Evolutionary conservation across 2,113 vertebrate genomes (phyloP).

Genomic region (Vanacampus margaritifer): DNA sequence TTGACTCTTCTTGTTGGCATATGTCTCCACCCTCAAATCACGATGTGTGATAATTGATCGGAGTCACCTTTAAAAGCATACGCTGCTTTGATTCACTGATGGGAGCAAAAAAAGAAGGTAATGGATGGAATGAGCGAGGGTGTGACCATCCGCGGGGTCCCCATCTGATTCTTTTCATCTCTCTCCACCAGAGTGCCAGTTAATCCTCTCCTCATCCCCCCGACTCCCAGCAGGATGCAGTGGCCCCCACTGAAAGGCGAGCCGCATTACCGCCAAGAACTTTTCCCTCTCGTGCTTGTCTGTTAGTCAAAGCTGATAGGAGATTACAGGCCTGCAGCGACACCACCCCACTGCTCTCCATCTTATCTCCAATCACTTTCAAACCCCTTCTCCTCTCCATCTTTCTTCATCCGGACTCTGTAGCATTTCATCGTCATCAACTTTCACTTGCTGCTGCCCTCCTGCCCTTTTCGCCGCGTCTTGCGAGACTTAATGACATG

Average conservation of each 20-base stretch:
- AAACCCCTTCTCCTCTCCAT: slow-evolving; percentile 26
- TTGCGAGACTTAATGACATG: slow-evolving; percentile 45
- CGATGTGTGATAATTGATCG: neutral
- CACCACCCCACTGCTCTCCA: slow-evolving; percentile 42
- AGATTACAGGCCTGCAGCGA: slow-evolving; percentile 63
- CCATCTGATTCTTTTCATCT: slow-evolving; percentile 60
- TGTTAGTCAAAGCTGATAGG: slow-evolving; percentile 71
- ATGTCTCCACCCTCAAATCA: neutral
- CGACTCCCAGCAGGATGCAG: slow-evolving; percentile 62
- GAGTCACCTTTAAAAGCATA: slow-evolving; percentile 14
- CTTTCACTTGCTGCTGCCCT: slow-evolving; percentile 31
- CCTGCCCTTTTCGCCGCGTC: slow-evolving; percentile 30
- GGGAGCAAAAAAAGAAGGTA: neutral
- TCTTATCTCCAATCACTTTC: slow-evolving; percentile 60
- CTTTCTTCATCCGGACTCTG: slow-evolving; percentile 52
- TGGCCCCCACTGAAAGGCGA: slow-evolving; percentile 53
- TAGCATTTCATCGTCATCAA: slow-evolving; percentile 58
- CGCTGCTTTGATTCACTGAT: slow-evolving; percentile 16
- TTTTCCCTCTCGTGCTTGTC: slow-evolving; percentile 49
- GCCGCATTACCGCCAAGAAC: slow-evolving; percentile 63
- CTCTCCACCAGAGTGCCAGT: slow-evolving; percentile 69
- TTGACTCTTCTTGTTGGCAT: neutral
- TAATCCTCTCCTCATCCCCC: slow-evolving; percentile 66
- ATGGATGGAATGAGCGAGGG: slow-evolving; percentile 42
- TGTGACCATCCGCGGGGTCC: slow-evolving; percentile 48